Conservation (phyloP, 2,113 vertebrate species). For the Calcarius ornatus region DNA sequence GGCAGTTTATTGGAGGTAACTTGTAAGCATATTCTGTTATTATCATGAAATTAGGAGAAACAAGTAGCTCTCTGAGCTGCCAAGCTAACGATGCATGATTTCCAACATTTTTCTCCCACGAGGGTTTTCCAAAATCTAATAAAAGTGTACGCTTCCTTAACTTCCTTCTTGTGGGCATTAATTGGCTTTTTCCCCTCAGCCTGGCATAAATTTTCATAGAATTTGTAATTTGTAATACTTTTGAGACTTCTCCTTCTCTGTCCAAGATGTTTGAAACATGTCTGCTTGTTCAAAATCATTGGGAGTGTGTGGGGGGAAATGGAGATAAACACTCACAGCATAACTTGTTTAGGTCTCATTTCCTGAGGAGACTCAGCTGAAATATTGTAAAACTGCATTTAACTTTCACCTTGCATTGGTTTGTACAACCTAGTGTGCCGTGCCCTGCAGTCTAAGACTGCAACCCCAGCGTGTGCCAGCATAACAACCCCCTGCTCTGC, state of each 20-base stretch:
- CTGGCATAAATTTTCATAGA: constrained; percentile 1
- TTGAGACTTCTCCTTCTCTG: background rate
- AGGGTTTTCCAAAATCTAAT: constrained; percentile 38
- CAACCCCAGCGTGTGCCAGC: background rate
- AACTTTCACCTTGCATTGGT: background rate
- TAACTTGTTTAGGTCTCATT: background rate
- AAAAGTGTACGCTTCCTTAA: background rate
- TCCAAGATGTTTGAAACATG: background rate
- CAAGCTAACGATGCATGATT: constrained; percentile 35
- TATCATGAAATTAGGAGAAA: constrained; percentile 36
- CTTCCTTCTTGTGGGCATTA: constrained; percentile 35
- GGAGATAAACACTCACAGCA: background rate
- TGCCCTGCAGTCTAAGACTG: background rate
- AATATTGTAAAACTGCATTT: background rate
- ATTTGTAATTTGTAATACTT: background rate
- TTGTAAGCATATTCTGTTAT: background rate
- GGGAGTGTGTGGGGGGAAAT: background rate
- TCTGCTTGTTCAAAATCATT: background rate
- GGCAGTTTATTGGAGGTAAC: background rate
- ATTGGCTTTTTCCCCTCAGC: constrained; percentile 1
- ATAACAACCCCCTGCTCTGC: background rate
- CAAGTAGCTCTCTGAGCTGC: constrained; percentile 6
- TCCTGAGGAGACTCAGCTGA: background rate
- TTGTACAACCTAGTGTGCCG: background rate
- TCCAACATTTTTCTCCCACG: background rate